A percentile compares a stretch with the other conserved stretches of the same genome.
Evolutionary conservation across 2,888 invertebrate species (phyloP).

Genomic region (Cheilosia urbana): DNA sequence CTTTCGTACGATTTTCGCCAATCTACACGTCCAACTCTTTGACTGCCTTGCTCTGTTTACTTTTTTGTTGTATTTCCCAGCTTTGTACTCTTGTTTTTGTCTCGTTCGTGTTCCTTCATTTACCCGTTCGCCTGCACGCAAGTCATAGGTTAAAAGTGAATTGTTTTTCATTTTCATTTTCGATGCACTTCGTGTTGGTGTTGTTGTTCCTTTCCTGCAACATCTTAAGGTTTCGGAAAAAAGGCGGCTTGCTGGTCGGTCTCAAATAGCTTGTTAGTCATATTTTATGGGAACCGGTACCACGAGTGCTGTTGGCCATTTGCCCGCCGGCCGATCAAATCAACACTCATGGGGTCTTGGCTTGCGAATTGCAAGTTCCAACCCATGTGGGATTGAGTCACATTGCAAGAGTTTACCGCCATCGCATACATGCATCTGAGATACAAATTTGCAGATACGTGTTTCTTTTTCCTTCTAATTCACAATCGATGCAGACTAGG

Average conservation of each 20-base stretch:
- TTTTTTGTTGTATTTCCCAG: not conserved
- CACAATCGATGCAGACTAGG: slow-evolving; percentile 26
- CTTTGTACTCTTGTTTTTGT: not conserved
- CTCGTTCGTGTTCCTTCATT: not conserved
- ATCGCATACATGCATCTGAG: slow-evolving; percentile 16
- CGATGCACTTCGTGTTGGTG: not conserved
- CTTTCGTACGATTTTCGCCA: not conserved
- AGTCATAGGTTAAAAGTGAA: slow-evolving; percentile 66
- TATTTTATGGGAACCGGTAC: slow-evolving; percentile 57
- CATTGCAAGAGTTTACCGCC: slow-evolving; percentile 9
- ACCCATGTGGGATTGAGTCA: slow-evolving; percentile 49
- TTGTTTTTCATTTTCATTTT: slow-evolving; percentile 56
- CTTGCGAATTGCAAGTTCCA: not conserved
- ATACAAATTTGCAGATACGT: slow-evolving; percentile 14
- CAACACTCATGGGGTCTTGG: slow-evolving; percentile 12
- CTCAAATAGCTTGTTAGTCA: slow-evolving; percentile 53
- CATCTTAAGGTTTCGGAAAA: slow-evolving; percentile 19
- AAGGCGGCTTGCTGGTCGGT: slow-evolving; percentile 24
- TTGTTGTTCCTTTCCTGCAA: not conserved
- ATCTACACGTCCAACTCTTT: slow-evolving; percentile 2
- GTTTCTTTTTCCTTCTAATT: not conserved
- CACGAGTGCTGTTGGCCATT: slow-evolving; percentile 39
- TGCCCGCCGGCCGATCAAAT: slow-evolving; percentile 10
- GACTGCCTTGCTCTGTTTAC: slow-evolving; percentile 26
- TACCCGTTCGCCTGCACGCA: slow-evolving; percentile 2